Conservation (phyloP, 2,888 invertebrate species). For the Nyleta sp. region DNA sequence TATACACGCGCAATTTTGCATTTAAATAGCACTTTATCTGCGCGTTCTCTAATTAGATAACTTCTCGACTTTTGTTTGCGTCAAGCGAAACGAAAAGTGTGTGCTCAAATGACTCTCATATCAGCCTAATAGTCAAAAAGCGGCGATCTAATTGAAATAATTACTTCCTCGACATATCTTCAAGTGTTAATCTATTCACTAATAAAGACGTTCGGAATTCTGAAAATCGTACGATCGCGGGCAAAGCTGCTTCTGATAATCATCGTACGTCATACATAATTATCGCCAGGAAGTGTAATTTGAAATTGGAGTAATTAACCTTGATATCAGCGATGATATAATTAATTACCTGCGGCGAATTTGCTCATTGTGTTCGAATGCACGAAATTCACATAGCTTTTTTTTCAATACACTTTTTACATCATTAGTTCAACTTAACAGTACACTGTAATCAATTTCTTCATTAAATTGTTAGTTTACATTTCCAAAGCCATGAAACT, state of each 20-base stretch:
- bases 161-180: neutral
- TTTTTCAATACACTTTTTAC: slow-evolving; percentile 8
- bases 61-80: too few relatives aligned
- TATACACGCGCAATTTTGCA: too few relatives aligned
- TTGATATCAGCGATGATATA: slow-evolving; percentile 39
- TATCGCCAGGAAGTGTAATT: slow-evolving; percentile 37
- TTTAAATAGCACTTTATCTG: too few relatives aligned
- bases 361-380: slow-evolving; percentile 13
- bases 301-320: slow-evolving; percentile 39
- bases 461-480: too few relatives aligned
- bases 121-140: too few relatives aligned
- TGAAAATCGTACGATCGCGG: slow-evolving; percentile 3
- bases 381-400: slow-evolving; percentile 1
- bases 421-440: neutral
- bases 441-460: neutral
- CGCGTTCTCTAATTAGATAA: too few relatives aligned
- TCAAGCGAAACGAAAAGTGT: too few relatives aligned
- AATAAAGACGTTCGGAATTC: slow-evolving; percentile 10
- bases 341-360: slow-evolving; percentile 28
- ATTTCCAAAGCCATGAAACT: too few relatives aligned
- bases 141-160: too few relatives aligned
- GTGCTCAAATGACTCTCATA: too few relatives aligned
- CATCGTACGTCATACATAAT: slow-evolving; percentile 13
- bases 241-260: slow-evolving; percentile 9
- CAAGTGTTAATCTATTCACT: slow-evolving; percentile 14